phyloP scores from a whole-genome alignment of 2,113 vertebrate species.

The Phalacrocorax pelagicus region DNA sequence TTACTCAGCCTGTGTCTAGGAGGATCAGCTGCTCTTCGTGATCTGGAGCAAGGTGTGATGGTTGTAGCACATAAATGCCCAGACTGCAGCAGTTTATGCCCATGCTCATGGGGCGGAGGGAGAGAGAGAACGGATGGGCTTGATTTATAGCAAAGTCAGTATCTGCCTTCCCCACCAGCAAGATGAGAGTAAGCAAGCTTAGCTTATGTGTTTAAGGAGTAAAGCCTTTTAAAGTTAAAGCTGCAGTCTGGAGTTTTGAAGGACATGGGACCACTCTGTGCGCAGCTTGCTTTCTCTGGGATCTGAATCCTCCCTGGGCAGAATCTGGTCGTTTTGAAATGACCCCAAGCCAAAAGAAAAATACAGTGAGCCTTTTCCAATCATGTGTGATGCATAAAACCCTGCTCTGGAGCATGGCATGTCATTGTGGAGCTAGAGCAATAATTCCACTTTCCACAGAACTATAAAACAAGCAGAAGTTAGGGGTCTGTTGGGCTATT shows the following conservation, averaged over 20 bases:
- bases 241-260: background rate
- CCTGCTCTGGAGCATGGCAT: background rate
- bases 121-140: background rate
- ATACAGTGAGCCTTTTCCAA: background rate
- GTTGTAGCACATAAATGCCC: background rate
- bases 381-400: background rate
- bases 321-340: background rate
- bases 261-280: background rate
- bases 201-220: background rate
- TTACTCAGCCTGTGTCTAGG: background rate
- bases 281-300: background rate
- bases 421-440: background rate
- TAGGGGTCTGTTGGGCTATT: background rate
- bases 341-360: background rate
- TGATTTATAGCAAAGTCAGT: background rate
- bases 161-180: background rate
- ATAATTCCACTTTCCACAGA: background rate
- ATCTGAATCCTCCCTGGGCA: background rate
- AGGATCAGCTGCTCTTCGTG: constrained; percentile 1
- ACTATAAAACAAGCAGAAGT: background rate
- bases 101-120: background rate
- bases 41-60: background rate
- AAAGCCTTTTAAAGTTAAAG: background rate
- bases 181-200: background rate
- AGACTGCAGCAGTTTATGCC: background rate